phyloP scores from a whole-genome alignment of 30 jellyfish, hydroid and myxozoan species.

The Aurelia coerulea region DNA sequence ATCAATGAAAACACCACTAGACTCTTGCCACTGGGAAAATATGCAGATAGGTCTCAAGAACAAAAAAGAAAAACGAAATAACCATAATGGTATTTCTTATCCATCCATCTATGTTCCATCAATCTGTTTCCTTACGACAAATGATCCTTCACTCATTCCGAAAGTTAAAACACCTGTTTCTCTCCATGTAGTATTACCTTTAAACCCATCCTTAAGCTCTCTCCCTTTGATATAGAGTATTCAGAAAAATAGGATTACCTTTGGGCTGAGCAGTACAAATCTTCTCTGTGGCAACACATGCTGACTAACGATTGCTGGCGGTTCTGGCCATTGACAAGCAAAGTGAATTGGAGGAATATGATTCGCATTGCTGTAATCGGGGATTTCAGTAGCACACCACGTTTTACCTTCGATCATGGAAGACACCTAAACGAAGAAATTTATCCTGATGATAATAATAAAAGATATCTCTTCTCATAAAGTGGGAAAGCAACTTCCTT shows the following conservation, averaged over 20 bases:
- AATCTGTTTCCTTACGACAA: too few relatives aligned
- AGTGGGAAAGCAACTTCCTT: too few relatives aligned
- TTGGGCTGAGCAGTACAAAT: conserved; percentile 88
- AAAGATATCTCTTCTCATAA: neutral
- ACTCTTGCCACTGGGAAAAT: too few relatives aligned
- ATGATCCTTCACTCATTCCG: too few relatives aligned
- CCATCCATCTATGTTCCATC: too few relatives aligned
- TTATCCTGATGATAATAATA: neutral
- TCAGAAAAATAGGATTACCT: conserved; percentile 49
- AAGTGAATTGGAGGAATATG: conserved; percentile 61
- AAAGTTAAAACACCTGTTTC: too few relatives aligned
- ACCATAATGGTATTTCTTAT: too few relatives aligned
- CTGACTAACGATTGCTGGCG: conserved; percentile 86
- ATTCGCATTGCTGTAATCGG: conserved; percentile 62
- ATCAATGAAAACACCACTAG: too few relatives aligned
- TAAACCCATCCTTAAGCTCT: too few relatives aligned
- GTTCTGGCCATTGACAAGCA: conserved; percentile 86
- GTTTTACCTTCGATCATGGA: conserved; percentile 85
- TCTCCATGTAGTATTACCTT: too few relatives aligned
- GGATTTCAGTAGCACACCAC: conserved; percentile 94
- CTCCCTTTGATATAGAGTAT: neutral
- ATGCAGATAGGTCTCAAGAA: too few relatives aligned
- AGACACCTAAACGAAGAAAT: conserved; percentile 41
- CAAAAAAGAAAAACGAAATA: too few relatives aligned
- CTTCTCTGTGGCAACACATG: conserved; percentile 89